These are phyloP conservation scores for Microplitis mediator DNA, from an alignment of 1,140 invertebrate genomes.

Conservation along the genomic window DNA sequence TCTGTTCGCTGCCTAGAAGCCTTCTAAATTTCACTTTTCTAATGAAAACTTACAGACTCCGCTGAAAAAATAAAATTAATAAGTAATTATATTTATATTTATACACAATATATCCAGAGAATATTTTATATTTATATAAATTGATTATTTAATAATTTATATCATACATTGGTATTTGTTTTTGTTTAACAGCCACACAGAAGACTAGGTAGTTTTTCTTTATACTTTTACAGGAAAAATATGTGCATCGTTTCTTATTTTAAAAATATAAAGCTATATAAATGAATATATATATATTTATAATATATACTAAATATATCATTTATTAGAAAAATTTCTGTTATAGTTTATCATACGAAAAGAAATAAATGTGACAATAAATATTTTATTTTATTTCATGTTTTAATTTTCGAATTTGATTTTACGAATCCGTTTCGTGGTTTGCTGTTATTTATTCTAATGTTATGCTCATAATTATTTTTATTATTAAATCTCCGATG, in stretches of 20 bases:
- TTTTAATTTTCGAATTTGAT: slow-evolving; percentile 48
- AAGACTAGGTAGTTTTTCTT: neutral
- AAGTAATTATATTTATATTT: no score
- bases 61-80: no score
- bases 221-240: neutral
- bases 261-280: neutral
- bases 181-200: neutral
- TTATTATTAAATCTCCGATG: slow-evolving; percentile 50
- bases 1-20: no score
- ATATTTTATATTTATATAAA: neutral
- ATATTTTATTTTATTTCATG: slow-evolving; percentile 38
- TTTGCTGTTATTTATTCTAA: slow-evolving; percentile 48
- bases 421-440: slow-evolving; percentile 53
- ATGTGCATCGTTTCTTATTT: neutral
- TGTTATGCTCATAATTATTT: slow-evolving; percentile 33
- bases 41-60: no score
- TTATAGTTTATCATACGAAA: neutral
- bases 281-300: neutral
- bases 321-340: neutral
- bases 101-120: no score
- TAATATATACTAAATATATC: neutral
- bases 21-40: no score
- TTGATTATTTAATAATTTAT: neutral
- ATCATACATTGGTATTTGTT: neutral
- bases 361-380: neutral